Base-by-base conservation (phyloP, 2,113 vertebrate species). In the Takifugu bimaculatus region DNA sequence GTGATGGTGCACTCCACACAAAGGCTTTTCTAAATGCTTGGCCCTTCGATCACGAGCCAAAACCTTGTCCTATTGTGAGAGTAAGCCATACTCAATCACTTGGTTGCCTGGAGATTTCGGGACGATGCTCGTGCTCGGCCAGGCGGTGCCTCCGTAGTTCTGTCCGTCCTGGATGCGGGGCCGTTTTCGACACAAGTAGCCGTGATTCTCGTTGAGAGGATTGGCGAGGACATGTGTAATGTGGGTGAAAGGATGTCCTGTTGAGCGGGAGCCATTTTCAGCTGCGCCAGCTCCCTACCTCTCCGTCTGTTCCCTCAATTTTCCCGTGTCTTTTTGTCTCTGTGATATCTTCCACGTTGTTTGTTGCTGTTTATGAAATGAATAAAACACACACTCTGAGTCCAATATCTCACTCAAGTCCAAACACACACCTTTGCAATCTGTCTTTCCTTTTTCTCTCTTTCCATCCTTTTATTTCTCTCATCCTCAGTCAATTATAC, bases 401-500 rank as follows among this genome's bases (percentile, higher is more conserved):
- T 45, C 66, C 64, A 2, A 53, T 69, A 61, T 81, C 78, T 78
- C 54, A 70, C 75, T 79, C 63, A 65, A 82, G 65, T 73, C 60
- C 69, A 84, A 69, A 78, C 76, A 68, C 70, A 71, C 79, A 76
- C 72, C 60, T 73, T 70, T 14, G 45, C 80, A 81, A 80, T 85
- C 73, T 76, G 68, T 68, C 63, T 62, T 47, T 39, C 42, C 42
- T 60, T 68, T 74, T 72, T 67, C 73, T 56, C 63, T 58, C 12
- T 64, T 59, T 47, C 13, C 6, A 10, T 5, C 53, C 47, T 59
- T 53, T 69, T 39, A 6, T 81, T 80, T 78, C 76, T 74, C 80
- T 79, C 77, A 82, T 88, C 85, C 81, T 88, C 72, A 84, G 82
- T 90, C 88, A 87, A 89, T 88, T 79, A 75, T 82, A 81, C 88